Evolutionary conservation across 2,797 vertebrate genomes (phyloP).

Genomic region (Melanogrammus aeglefinus): DNA sequence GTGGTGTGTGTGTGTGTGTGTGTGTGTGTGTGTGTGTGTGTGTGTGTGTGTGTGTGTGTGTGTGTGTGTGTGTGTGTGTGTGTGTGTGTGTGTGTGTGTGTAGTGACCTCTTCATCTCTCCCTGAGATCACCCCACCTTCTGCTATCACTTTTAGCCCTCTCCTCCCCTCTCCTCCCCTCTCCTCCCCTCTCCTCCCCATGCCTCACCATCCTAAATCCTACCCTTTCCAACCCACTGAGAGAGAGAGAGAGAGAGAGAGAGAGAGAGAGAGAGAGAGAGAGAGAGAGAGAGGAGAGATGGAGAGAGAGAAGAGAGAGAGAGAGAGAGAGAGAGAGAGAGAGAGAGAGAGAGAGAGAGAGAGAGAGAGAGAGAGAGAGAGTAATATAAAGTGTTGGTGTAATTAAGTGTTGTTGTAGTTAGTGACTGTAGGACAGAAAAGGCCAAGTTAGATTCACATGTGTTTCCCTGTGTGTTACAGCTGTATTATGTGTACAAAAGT

Average conservation of each 20-base stretch:
- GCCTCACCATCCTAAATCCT: not conserved
- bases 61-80: too few species aligned
- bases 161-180: not conserved
- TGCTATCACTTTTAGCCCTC: not conserved
- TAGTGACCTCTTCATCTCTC: not conserved
- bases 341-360: not conserved
- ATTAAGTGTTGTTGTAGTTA: too few species aligned
- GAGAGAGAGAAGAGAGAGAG: not conserved
- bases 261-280: not conserved
- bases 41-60: too few species aligned
- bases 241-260: not conserved
- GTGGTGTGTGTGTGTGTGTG: too few species aligned
- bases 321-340: not conserved
- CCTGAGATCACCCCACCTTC: not conserved
- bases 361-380: not conserved
- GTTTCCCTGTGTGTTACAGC: too few species aligned
- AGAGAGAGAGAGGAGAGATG: too few species aligned
- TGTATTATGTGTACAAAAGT: conserved; percentile 42
- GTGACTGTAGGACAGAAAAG: too few species aligned
- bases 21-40: too few species aligned
- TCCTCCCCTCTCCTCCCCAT: not conserved
- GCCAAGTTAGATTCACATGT: too few species aligned
- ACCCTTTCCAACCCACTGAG: not conserved
- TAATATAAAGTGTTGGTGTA: too few species aligned
- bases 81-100: too few species aligned